These are phyloP conservation scores for Pteronura brasiliensis DNA, from an alignment of 2,113 vertebrate species.

Conservation along the genomic window DNA sequence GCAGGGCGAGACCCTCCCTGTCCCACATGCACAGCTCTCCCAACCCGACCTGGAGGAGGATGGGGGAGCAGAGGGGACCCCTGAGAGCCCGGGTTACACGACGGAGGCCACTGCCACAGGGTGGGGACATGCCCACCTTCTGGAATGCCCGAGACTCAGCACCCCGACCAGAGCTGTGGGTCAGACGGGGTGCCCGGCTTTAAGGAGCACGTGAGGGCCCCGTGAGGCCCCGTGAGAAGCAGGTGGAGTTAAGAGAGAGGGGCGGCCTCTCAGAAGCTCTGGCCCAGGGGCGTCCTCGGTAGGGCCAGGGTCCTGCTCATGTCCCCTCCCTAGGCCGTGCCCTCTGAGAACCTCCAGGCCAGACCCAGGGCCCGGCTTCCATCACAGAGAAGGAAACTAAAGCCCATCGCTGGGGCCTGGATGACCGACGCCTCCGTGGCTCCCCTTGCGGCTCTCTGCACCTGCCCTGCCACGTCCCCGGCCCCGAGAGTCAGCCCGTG, in stretches of 20 bases:
- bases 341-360: not conserved
- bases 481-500: not conserved
- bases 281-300: not conserved
- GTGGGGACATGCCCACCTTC: not conserved
- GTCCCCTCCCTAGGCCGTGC: not conserved
- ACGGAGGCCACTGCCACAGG: not conserved
- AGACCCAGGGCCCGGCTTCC: accelerated
- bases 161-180: not conserved
- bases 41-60: not conserved
- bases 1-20: not conserved
- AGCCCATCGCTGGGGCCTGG: not conserved
- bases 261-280: not conserved
- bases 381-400: not conserved
- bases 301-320: no score
- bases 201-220: no score
- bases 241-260: not conserved
- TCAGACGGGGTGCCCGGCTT: not conserved
- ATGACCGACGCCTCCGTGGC: accelerated
- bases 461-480: accelerated
- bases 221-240: not conserved
- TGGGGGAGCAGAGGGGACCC: not conserved
- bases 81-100: not conserved
- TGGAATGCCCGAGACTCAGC: no score
- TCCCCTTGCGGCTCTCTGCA: not conserved
- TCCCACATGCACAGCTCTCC: not conserved